Base-by-base conservation (phyloP, 2,888 invertebrate genomes). In the Agapetus fuscipes region DNA sequence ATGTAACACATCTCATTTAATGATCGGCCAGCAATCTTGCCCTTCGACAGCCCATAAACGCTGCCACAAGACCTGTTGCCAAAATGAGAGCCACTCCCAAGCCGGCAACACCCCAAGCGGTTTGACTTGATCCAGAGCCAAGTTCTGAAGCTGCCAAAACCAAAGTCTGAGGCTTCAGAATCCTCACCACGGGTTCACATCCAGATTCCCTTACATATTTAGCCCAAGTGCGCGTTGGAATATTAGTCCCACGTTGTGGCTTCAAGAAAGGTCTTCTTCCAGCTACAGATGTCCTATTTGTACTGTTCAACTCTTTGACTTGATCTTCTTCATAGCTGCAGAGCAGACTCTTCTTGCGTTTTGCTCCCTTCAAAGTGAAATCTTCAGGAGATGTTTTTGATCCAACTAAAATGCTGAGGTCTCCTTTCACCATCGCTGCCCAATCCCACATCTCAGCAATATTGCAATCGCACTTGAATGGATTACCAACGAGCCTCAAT, bases 401-500 rank as follows among this genome's bases (percentile, higher is more conserved):
- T 26, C 81, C 81, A 12, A 79, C 66, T 24, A 82, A 62, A 17
- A 80, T 71, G 43, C 76, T 70, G 30, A 80, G 58, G 50, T 80
- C 74, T 9, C 75, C 76, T 51, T 78, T 78, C 24, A 72, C 72
- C 57, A 76, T 69, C 25, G 74, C 62, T 0, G 80, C 81, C 82
- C 82, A 82, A 50, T 79, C 74, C 82, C 82, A 82, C 66, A 80
- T 73, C 40, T 79, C 77, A 0, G 75, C 75, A 15, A 82, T 71
- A 45, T 76, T 72, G 50, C 82, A 83, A 50, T 79, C 76, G 52
- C 82, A 82, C 39, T 71, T 60, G 62, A 81, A 81, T 2, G 78
- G 80, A 59, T 83, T 82, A 3, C 78, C 78, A 6, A 80, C 62
- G 4, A 83, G 59, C 52, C 78, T 79, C 32, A 82, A 51, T 3